Base-by-base conservation (phyloP, 2,113 vertebrate species). In the Taurulus bubalis region DNA sequence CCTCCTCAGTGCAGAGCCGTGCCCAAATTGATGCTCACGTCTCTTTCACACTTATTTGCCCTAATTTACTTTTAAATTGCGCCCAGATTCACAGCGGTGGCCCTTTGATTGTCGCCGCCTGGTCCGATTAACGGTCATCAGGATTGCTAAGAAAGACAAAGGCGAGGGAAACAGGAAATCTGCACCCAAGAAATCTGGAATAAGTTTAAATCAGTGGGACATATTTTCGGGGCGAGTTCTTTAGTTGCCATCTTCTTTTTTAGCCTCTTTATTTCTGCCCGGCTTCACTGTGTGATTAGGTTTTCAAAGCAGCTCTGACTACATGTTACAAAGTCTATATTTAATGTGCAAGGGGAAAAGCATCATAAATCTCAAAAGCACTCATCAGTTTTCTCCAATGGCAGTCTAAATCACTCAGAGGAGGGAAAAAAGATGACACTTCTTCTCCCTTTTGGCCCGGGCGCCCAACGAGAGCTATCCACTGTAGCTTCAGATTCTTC, bases 311-410 rank as follows among this genome's bases (percentile, higher is more conserved):
- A 32, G 65, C 88, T 80, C 88, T 85, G 79, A 77, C 70, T 83
- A 51, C 83, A 84, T 65, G 86, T 90, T 90, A 82, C 81, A 94
- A 93, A 93, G 91, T 91, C 90, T 93, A 87, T 93, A 91, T 94
- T 93, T 94, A 91, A 94, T 90, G 88, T 85, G 86, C 69, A 67
- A 79, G 80, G 79, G 60, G 34, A 34, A 84, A 91, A 87, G 88
- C 79, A 77, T 89, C 89, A 90, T 93, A 91, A 90, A 93, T 95
- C 92, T 93, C 73, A 67, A 77, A 90, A 86, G 85, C 87, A 59
- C 88, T 93, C 93, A 92, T 94, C 93, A 90, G 79, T 95, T 94
- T 88, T 86, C 86, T 84, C 77, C 76, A 40, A 79, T 88, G 91
- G 91, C 94, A 92, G 91, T 83, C 77, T 72, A 85, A 92, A 94